Conservation (phyloP, 1,140 invertebrate genomes). For the Drosophila malerkotliana region DNA sequence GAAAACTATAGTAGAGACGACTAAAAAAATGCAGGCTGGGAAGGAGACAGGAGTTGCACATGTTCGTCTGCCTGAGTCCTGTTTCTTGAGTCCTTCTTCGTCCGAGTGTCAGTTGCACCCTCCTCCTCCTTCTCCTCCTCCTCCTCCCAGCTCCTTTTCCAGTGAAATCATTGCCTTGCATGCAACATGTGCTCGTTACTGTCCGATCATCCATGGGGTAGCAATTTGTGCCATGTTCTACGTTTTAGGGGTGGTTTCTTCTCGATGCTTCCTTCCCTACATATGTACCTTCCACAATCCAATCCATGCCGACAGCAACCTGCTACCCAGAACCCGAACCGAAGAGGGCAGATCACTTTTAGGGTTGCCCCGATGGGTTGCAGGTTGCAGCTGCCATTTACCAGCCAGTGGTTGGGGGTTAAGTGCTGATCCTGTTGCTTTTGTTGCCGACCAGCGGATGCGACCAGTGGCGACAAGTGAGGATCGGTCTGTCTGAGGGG, state of each 20-base stretch:
- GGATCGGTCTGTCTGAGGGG: conserved; percentile 2
- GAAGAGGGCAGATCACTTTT: conserved; percentile 41
- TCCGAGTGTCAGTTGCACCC: conserved; percentile 69
- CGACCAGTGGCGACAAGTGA: conserved; percentile 9
- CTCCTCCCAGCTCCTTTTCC: conserved; percentile 38
- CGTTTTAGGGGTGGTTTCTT: conserved; percentile 70
- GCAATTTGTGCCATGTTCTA: conserved; percentile 66
- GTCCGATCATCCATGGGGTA: conserved; percentile 58
- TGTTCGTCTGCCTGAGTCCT: conserved; percentile 33
- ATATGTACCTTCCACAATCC: background rate
- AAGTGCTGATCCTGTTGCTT: conserved; percentile 53
- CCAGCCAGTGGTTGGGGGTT: conserved; percentile 15
- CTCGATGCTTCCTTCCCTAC: conserved; percentile 8
- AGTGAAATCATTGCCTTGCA: conserved; percentile 73
- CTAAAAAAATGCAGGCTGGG: conserved; percentile 45
- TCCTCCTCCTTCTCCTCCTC: conserved; percentile 13
- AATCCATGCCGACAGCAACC: conserved; percentile 28
- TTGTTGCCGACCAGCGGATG: conserved; percentile 51
- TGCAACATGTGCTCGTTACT: conserved; percentile 70
- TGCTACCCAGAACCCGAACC: conserved; percentile 20
- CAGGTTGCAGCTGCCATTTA: conserved; percentile 72
- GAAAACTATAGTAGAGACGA: background rate
- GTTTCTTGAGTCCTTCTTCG: conserved; percentile 33
- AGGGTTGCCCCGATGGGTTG: conserved; percentile 63
- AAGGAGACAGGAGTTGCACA: conserved; percentile 28